A percentile compares a stretch with the other conserved stretches of the same genome.
phyloP scores from a whole-genome alignment of 2,888 invertebrate species.

The Rapana venosa region DNA sequence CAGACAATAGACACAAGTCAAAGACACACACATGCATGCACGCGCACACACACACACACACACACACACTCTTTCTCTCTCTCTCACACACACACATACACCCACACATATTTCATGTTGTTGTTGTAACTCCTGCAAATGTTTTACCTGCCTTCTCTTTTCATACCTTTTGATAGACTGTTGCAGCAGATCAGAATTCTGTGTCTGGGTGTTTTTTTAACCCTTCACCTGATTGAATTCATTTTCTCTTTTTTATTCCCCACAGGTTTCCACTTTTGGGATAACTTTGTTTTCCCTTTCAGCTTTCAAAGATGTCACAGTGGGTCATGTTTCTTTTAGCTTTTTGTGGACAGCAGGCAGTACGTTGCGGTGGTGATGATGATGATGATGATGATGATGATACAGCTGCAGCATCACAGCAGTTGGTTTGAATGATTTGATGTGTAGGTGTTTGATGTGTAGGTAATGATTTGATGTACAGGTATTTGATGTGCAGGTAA shows the following conservation, averaged over 20 bases:
- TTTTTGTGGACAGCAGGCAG: neutral
- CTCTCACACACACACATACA: neutral
- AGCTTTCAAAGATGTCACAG: too few species aligned
- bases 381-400: neutral
- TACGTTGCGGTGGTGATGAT: neutral
- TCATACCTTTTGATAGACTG: too few species aligned
- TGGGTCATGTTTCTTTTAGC: neutral
- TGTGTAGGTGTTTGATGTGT: too few species aligned
- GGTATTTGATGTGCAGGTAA: too few species aligned
- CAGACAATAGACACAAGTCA: neutral
- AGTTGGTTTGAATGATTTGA: neutral
- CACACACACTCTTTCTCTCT: neutral
- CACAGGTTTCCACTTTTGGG: too few species aligned
- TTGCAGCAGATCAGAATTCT: too few species aligned
- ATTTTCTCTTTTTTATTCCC: too few species aligned
- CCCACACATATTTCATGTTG: neutral
- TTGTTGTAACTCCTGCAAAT: neutral
- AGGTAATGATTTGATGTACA: too few species aligned
- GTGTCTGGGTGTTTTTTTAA: too few species aligned
- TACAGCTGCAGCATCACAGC: neutral
- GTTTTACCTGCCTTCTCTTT: neutral
- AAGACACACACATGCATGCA: neutral
- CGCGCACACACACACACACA: neutral
- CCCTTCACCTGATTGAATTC: too few species aligned
- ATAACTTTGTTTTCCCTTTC: neutral